Percentiles rank a stretch among this genome's conserved stretches.
Evolutionary conservation across 30 jellyfish, hydroid and myxozoan species (phyloP).

Genomic region (Aurelia sp.): DNA sequence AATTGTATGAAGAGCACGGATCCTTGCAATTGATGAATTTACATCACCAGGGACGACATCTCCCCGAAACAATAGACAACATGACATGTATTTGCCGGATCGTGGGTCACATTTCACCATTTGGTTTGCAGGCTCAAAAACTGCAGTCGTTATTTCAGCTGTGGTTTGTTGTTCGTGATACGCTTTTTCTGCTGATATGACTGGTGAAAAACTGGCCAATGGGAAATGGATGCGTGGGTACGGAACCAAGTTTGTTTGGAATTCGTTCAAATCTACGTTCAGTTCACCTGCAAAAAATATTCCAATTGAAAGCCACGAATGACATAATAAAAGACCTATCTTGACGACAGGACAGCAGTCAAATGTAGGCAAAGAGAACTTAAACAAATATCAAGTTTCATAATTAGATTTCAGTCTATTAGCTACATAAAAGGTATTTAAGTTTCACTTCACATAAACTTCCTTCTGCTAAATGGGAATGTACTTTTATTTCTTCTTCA

Average conservation of each 20-base stretch:
- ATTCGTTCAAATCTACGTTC: conserved; percentile 93
- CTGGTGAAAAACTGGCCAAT: conserved; percentile 94
- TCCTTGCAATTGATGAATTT: conserved; percentile 84
- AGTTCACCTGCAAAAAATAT: conserved; percentile 74
- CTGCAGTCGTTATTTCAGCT: conserved; percentile 81
- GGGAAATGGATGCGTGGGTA: conserved; percentile 98
- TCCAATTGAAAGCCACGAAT: too few species aligned
- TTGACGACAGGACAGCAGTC: too few species aligned
- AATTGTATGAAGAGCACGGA: conserved; percentile 70
- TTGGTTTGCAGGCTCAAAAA: conserved; percentile 87
- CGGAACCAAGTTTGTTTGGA: conserved; percentile 96
- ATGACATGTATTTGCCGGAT: conserved; percentile 94
- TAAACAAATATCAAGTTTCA: too few species aligned
- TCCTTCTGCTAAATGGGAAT: too few species aligned
- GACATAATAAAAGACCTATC: too few species aligned
- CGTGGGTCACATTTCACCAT: conserved; percentile 95
- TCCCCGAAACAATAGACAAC: conserved; percentile 94
- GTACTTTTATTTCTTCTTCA: too few species aligned
- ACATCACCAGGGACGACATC: conserved; percentile 98
- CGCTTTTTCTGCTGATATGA: conserved; percentile 91
- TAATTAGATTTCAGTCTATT: too few species aligned
- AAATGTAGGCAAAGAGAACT: too few species aligned
- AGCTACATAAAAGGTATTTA: too few species aligned
- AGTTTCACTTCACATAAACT: too few species aligned
- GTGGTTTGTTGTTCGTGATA: conserved; percentile 83